Conservation (phyloP, 2,888 invertebrate species). For the Acrobasis consociella region DNA sequence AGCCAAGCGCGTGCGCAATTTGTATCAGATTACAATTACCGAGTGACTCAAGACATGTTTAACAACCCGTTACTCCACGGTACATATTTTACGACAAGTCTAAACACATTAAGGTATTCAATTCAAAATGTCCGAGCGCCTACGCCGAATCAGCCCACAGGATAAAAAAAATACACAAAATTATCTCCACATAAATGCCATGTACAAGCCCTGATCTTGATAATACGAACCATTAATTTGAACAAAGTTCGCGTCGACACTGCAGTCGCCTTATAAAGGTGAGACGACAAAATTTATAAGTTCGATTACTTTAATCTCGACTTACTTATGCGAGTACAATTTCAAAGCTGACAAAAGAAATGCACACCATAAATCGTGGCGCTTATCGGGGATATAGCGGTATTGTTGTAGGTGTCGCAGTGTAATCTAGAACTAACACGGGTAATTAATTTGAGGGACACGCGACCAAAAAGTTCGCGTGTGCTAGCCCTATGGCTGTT, state of each 20-base stretch:
- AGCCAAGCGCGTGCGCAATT: conserved; percentile 8
- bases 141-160: conserved; percentile 45
- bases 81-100: conserved; percentile 23
- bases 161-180: conserved; percentile 72
- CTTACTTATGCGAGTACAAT: conserved; percentile 83
- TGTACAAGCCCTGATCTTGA: conserved; percentile 79
- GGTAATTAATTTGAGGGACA: conserved; percentile 80
- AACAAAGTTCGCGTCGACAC: conserved; percentile 81
- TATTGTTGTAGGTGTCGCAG: conserved; percentile 73
- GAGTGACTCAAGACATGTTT: conserved; percentile 12
- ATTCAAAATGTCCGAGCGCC: conserved; percentile 34
- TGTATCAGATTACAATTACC: conserved; percentile 19
- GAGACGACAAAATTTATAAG: conserved; percentile 83
- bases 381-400: conserved; percentile 77
- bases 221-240: conserved; percentile 81
- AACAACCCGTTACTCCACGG: conserved; percentile 19
- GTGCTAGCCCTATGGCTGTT: conserved; percentile 40
- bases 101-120: conserved; percentile 24
- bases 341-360: conserved; percentile 83
- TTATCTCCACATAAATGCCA: conserved; percentile 82
- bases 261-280: conserved; percentile 79
- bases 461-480: conserved; percentile 73
- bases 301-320: conserved; percentile 83
- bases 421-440: conserved; percentile 70
- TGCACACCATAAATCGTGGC: conserved; percentile 78